Evolutionary conservation across 2,888 invertebrate genomes (phyloP), one percentile per base, ranked within the genome.

Genomic region (Latheticus oryzae): DNA sequence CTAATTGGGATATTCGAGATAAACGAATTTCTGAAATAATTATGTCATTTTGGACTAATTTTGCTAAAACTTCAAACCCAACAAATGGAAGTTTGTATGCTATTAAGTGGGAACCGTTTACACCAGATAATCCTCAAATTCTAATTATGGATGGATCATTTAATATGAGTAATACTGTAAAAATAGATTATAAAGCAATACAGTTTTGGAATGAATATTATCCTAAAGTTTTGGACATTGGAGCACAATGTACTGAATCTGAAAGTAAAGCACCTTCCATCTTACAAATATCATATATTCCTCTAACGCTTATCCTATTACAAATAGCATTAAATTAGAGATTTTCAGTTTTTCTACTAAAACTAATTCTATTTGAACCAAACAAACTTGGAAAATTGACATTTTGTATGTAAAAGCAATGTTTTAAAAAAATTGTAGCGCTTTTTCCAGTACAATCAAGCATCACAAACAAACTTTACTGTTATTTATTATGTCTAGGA

Each of bases 131-230:
- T 64, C 90, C 90, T 0, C 86, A 87, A 0, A 85, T 89, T 68
- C 81, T 91, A 48, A 86, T 91, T 15, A 87, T 93, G 37, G 89
- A 91, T 72, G 84, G 87, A 42, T 89, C 86, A 67, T 90, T 91
- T 69, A 87, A 88, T 60, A 91, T 91, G 87, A 89, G 87, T 66
- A 85, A 87, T 64, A 76, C 84, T 0, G 81, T 80, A 1, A 84
- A 81, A 17, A 81, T 91, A 17, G 89, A 91, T 77, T 90, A 90
- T 70, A 89, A 88, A 70, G 86, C 89, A 12, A 85, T 91, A 61
- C 87, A 88, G 60, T 93, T 93, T 78, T 93, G 93, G 93, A 90
- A 91, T 66, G 86, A 89, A 59, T 91, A 91, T 74, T 93, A 90
- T 73, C 92, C 92, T 0, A 87, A 84, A 77, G 85, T 92, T 26